Conservation (phyloP, 2,888 invertebrate species). For the Scelioninae gen. 1 region DNA sequence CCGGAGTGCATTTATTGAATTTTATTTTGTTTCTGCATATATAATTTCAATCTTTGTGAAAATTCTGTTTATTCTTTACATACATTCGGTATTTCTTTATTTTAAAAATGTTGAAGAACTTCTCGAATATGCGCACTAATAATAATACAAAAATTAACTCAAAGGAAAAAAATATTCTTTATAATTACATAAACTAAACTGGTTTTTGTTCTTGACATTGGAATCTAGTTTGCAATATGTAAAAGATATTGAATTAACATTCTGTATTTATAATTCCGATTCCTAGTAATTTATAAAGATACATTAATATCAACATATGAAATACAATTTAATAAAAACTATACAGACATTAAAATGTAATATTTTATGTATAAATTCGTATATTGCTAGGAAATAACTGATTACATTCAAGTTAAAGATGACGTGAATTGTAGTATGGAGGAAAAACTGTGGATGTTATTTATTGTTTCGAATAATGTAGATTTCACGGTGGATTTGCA, state of each 20-base stretch:
- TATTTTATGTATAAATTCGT: constrained; percentile 2
- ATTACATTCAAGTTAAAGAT: neutral
- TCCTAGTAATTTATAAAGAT: constrained; percentile 37
- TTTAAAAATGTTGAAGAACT: too few species aligned
- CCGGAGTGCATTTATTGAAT: constrained; percentile 23
- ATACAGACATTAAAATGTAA: neutral
- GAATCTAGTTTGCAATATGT: constrained; percentile 42
- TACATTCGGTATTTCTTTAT: too few species aligned
- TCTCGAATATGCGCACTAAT: neutral
- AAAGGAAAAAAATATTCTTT: constrained; percentile 13
- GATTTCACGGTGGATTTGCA: neutral
- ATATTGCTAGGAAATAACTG: neutral
- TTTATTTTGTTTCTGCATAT: constrained; percentile 5
- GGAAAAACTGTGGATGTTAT: constrained; percentile 5
- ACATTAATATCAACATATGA: constrained; percentile 13
- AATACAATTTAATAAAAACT: neutral
- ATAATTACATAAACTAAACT: constrained; percentile 35
- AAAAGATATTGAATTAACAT: constrained; percentile 41
- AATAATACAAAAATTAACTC: neutral
- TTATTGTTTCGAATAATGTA: constrained; percentile 6
- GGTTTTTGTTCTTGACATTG: constrained; percentile 59
- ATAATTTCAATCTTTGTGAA: constrained; percentile 12
- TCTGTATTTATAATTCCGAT: constrained; percentile 34
- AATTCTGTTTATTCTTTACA: neutral
- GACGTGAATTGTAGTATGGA: neutral